Base-by-base conservation (phyloP, 2,113 vertebrate species). In the Eulacestoma nigropectus region DNA sequence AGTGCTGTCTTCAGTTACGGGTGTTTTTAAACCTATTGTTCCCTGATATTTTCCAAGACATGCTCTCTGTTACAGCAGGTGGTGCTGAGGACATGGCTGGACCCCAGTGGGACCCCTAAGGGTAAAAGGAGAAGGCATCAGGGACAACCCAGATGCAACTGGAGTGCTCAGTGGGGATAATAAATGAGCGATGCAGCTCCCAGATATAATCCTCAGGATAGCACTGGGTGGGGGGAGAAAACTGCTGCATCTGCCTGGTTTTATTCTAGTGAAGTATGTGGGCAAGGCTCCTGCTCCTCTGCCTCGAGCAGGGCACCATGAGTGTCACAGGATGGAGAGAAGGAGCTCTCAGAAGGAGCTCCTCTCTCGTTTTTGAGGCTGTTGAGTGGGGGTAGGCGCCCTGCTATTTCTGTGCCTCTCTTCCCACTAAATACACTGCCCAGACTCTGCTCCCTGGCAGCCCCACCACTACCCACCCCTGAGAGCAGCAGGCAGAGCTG, bases 261-360 rank as follows among this genome's bases (percentile, higher is more conserved):
- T 90, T 53, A 74, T 79, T 72, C 52, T 41, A 83, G 29, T 0
- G 1, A 72, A 72, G 7, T 14, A 23, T 1, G 2, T 2, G 3
- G n/a, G 29, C 42, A 72, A 86, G 52, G 29, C 20, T 85, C 13
- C 49, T 17, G 35, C 16, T 17, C 0, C 1, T 60, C 55, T 42
- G 53, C 39, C 37, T 39, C 9, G 60, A 42, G 22, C 3, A 30
- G 79, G 44, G 56, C 27, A n/a, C 37, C 2, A 2, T 5, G 20
- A 4, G 3, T 1, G 1, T 35, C 73, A 8, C 7, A 27, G 42
- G 37, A 6, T 0, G 8, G 27, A 0, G 4, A 68, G 47, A 25
- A 63, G 44, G 37, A 6, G 3, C 35, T 6, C 65, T 21, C 67
- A 7, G 56, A 35, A 59, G 41, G 26, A 37, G 19, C 7, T 77